Percentiles rank a stretch among this genome's conserved stretches.
Conservation (phyloP, 2,888 invertebrate genomes). For the Crepidodera aurea region DNA sequence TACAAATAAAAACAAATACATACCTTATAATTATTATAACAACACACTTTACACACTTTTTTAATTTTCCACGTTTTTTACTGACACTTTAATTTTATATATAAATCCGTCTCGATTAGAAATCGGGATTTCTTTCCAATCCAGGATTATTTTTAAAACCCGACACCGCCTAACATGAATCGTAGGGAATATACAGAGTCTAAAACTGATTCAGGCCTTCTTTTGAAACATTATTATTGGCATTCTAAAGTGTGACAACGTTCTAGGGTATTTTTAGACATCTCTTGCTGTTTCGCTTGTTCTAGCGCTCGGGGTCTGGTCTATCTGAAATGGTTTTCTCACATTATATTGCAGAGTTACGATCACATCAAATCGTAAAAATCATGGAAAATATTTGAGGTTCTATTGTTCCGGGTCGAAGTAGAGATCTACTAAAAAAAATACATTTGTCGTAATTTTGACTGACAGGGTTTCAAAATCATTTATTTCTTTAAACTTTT, state of each 20-base stretch:
- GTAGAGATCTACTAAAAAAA: too few species aligned
- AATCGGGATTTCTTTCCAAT: conserved; percentile 4
- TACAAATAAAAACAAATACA: too few species aligned
- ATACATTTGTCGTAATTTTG: too few species aligned
- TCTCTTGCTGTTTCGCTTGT: conserved; percentile 10
- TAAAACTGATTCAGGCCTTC: conserved; percentile 21
- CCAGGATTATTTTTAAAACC: conserved; percentile 16
- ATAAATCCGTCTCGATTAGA: not conserved
- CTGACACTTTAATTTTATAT: not conserved
- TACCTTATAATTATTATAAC: too few species aligned
- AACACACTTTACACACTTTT: too few species aligned
- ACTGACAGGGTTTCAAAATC: too few species aligned
- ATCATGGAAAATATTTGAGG: too few species aligned
- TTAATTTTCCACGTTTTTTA: too few species aligned
- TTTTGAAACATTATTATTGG: conserved; percentile 25
- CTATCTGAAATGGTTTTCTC: not conserved
- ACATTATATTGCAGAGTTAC: not conserved
- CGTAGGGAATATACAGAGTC: conserved; percentile 13
- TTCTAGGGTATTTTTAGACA: conserved; percentile 21
- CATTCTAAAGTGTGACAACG: conserved; percentile 27
- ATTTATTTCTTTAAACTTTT: too few species aligned
- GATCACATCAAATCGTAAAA: not conserved
- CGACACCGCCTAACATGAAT: conserved; percentile 8
- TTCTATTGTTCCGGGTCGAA: too few species aligned
- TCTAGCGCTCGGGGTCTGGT: conserved; percentile 8